These are phyloP conservation scores for Lymantria dispar DNA, from an alignment of 2,888 invertebrate species.

Conservation along the genomic window DNA sequence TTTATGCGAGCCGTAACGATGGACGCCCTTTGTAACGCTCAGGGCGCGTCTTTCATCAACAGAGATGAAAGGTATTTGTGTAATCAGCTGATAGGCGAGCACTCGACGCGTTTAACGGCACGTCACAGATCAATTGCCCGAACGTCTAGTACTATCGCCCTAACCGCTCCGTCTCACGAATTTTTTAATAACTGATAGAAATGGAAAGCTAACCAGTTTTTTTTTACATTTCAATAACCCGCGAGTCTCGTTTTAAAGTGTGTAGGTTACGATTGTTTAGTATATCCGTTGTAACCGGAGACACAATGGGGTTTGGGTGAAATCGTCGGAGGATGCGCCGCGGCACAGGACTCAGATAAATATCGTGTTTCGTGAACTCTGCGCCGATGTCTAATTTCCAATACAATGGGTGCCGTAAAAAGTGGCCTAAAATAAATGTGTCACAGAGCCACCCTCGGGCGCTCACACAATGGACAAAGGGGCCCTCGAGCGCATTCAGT, in stretches of 20 bases:
- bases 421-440: conserved; percentile 79
- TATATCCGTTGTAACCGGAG: conserved; percentile 49
- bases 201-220: conserved; percentile 77
- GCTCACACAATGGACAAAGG: conserved; percentile 76
- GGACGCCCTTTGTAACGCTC: conserved; percentile 59
- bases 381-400: conserved; percentile 77
- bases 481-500: conserved; percentile 58
- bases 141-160: conserved; percentile 48
- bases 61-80: conserved; percentile 65
- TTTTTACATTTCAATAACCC: conserved; percentile 54
- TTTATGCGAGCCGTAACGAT: conserved; percentile 65
- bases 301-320: conserved; percentile 56
- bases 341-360: conserved; percentile 62
- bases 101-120: conserved; percentile 59
- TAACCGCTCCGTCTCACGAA: conserved; percentile 49
- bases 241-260: conserved; percentile 28
- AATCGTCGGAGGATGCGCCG: conserved; percentile 63
- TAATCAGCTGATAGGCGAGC: conserved; percentile 66
- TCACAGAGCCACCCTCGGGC: conserved; percentile 77
- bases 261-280: conserved; percentile 39
- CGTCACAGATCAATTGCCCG: conserved; percentile 68
- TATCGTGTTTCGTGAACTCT: conserved; percentile 77
- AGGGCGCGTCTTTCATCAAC: conserved; percentile 64
- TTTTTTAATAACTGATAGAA: conserved; percentile 61
- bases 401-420: conserved; percentile 78